These are phyloP conservation scores for Danio rerio DNA, from an alignment of 2,113 vertebrate genomes.

Conservation along the genomic window GRCz12tu NC_133178.1:20018001-20018500, in stretches of 20 bases:
- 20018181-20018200: conserved; percentile 71
- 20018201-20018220: conserved; percentile 78
- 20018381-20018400: not conserved
- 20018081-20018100: conserved; percentile 74
- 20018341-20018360: not conserved
- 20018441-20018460: too few species aligned
- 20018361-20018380: not conserved
- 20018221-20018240: conserved; percentile 84
- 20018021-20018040: conserved; percentile 60
- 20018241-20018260: conserved; percentile 86
- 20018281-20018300: conserved; percentile 77
- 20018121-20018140: conserved; percentile 63
- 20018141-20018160: conserved; percentile 66
- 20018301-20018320: conserved; percentile 81
- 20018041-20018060: conserved; percentile 65
- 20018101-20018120: conserved; percentile 61
- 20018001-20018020: conserved; percentile 63
- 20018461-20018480: too few species aligned
- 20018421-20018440: not conserved
- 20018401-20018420: not conserved
- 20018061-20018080: conserved; percentile 73
- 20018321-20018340: conserved; percentile 83
- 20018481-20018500: too few species aligned
- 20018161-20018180: conserved; percentile 80
- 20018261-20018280: conserved; percentile 78